Conservation (phyloP, 2,888 invertebrate species). For the Diarsia dahlii region DNA sequence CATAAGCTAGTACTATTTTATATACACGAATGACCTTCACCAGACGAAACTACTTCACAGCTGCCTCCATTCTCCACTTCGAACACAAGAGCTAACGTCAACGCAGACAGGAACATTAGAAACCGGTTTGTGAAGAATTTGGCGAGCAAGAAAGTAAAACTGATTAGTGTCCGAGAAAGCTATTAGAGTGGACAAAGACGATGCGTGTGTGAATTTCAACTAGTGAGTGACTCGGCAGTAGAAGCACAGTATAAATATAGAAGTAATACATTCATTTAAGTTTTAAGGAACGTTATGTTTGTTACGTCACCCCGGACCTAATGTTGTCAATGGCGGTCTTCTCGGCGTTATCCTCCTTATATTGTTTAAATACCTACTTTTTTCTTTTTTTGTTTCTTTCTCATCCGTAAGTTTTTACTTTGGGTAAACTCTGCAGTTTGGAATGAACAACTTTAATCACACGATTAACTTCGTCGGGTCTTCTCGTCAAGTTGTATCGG, state of each 20-base stretch:
- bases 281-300: neutral
- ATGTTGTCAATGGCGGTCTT: too few species aligned
- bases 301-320: too few species aligned
- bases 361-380: too few species aligned
- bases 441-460: too few species aligned
- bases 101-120: constrained; percentile 30
- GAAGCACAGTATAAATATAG: too few species aligned
- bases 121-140: constrained; percentile 41
- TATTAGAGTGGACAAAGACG: constrained; percentile 45
- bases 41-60: neutral
- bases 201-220: constrained; percentile 43
- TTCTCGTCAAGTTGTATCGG: too few species aligned
- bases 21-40: neutral
- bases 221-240: neutral
- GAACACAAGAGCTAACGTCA: constrained; percentile 11
- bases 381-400: too few species aligned
- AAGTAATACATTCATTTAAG: neutral
- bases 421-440: too few species aligned
- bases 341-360: too few species aligned
- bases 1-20: too few species aligned
- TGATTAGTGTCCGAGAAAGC: constrained; percentile 47
- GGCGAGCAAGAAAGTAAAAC: constrained; percentile 55
- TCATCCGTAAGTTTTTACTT: too few species aligned
- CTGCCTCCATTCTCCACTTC: neutral
- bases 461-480: too few species aligned